A percentile compares a stretch with the other conserved stretches of the same genome.
Evolutionary conservation across 64 coral and sea anemone species (phyloP).

Genomic region (Stylophora pistillata): DNA sequence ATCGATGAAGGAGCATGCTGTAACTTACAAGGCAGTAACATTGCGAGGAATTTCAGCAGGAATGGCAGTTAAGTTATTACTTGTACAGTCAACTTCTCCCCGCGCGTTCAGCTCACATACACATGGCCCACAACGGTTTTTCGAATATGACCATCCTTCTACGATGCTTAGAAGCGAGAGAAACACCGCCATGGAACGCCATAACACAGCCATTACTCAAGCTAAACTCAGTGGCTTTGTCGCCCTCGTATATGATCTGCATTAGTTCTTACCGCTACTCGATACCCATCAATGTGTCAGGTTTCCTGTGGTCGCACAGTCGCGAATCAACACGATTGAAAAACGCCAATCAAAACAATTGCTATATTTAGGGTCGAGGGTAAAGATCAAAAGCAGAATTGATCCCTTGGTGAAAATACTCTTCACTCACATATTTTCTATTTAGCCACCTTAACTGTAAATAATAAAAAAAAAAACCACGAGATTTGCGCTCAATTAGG

Average conservation of each 20-base stretch:
- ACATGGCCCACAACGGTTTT: background rate
- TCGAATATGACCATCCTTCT: background rate
- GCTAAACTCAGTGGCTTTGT: slow-evolving; percentile 8
- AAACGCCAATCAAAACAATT: slow-evolving; percentile 22
- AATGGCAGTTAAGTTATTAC: background rate
- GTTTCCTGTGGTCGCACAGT: slow-evolving; percentile 7
- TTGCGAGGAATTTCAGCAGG: slow-evolving; percentile 29
- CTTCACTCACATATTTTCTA: background rate
- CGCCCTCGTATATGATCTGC: slow-evolving; percentile 9
- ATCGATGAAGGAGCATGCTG: background rate
- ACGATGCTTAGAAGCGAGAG: background rate
- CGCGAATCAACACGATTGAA: slow-evolving; percentile 9
- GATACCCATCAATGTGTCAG: slow-evolving; percentile 27
- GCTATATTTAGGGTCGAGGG: slow-evolving; percentile 31
- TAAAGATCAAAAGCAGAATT: background rate
- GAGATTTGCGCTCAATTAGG: background rate
- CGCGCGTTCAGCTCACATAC: background rate
- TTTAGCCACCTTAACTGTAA: background rate
- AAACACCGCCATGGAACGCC: slow-evolving; percentile 3
- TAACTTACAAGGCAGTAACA: slow-evolving; percentile 35
- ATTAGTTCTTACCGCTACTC: slow-evolving; percentile 12
- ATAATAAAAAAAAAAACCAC: background rate
- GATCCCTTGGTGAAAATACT: background rate
- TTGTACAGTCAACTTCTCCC: background rate
- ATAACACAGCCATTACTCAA: slow-evolving; percentile 29